A percentile compares a stretch with the other conserved stretches of the same genome.
These are phyloP conservation scores for Graphium colonna DNA, from an alignment of 2,888 invertebrate species.

Conservation along the genomic window DNA sequence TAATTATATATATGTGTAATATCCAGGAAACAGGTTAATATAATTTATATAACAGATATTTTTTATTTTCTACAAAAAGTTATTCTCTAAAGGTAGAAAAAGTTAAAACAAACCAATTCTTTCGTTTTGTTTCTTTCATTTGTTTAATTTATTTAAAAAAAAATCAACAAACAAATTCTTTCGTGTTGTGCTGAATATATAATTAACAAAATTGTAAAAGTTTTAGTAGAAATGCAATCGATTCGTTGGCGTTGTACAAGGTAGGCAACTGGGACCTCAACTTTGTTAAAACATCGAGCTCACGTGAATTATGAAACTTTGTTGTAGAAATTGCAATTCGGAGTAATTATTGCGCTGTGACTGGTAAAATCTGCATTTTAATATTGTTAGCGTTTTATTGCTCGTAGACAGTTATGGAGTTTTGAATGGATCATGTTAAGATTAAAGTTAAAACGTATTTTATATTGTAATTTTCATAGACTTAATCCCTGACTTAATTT, in stretches of 20 bases:
- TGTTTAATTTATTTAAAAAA: no score
- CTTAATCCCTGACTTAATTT: no score
- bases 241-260: not conserved
- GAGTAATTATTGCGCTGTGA: not conserved
- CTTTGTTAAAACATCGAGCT: slow-evolving; percentile 1
- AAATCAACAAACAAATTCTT: no score
- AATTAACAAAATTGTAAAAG: no score
- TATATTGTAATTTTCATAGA: not conserved
- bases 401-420: not conserved
- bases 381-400: not conserved
- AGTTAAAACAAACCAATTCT: no score
- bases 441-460: not conserved
- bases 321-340: not conserved
- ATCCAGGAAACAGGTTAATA: no score
- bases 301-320: slow-evolving; percentile 11
- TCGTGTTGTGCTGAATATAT: no score
- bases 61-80: no score
- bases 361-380: slow-evolving; percentile 7
- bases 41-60: no score
- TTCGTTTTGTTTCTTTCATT: no score
- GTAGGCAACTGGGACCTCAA: not conserved
- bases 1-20: no score
- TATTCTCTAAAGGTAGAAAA: no score
- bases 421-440: not conserved
- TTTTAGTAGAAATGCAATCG: not conserved